These are phyloP conservation scores for Ceratina japonica DNA, from an alignment of 1,140 invertebrate genomes.

Conservation along the genomic window DNA sequence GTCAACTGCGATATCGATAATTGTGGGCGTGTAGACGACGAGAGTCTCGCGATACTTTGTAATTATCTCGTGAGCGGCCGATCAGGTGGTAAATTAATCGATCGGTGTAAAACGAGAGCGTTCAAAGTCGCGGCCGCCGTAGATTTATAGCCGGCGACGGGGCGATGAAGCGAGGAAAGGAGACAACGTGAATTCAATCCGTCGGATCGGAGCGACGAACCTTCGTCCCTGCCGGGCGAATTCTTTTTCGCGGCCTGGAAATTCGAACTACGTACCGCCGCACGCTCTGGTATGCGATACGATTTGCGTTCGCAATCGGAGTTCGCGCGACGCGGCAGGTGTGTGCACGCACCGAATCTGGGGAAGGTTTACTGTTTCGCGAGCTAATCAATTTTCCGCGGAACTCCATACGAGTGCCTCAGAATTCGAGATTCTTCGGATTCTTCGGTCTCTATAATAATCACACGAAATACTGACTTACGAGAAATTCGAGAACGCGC, in stretches of 20 bases:
- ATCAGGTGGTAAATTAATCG: slow-evolving; percentile 2
- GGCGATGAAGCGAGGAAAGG: not conserved
- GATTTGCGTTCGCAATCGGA: slow-evolving; percentile 9
- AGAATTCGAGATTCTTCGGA: no score
- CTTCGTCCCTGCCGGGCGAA: not conserved
- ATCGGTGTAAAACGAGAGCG: not conserved
- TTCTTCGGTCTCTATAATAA: no score
- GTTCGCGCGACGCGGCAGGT: slow-evolving; percentile 28
- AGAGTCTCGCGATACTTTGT: not conserved
- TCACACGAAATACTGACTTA: no score
- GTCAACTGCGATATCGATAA: not conserved
- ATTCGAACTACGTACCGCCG: not conserved
- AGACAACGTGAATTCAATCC: slow-evolving; percentile 6
- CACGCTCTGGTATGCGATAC: slow-evolving; percentile 11
- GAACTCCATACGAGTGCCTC: no score
- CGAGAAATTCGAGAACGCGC: no score
- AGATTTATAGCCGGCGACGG: not conserved
- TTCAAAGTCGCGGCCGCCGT: slow-evolving; percentile 7
- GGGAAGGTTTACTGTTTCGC: slow-evolving; percentile 28
- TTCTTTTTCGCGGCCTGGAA: slow-evolving; percentile 18
- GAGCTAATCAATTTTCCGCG: slow-evolving; percentile 11
- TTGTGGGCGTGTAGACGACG: not conserved
- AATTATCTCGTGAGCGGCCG: slow-evolving; percentile 8
- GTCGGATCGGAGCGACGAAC: not conserved
- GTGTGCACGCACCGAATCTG: not conserved